Percentiles rank a stretch among this genome's conserved stretches.
These are phyloP conservation scores for Aphelinus atriplicis DNA, from an alignment of 1,140 invertebrate genomes.

Conservation along the genomic window DNA sequence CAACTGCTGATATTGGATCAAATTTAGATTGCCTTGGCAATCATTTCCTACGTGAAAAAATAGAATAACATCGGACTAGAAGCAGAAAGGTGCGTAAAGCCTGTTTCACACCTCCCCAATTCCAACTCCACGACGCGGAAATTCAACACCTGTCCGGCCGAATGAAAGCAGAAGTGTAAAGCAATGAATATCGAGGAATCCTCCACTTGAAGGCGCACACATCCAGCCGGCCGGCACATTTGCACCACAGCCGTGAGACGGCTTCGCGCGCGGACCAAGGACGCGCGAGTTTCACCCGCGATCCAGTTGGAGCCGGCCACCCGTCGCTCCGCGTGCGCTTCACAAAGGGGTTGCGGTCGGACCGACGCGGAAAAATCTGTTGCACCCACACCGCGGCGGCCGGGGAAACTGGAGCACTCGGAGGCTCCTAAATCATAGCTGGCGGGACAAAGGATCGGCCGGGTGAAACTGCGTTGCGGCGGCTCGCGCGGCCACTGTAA, in stretches of 20 bases:
- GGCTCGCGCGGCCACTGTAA: neutral
- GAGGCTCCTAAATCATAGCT: neutral
- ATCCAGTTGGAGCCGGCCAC: constrained; percentile 23
- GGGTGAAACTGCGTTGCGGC: constrained; percentile 25
- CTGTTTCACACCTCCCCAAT: too few relatives aligned
- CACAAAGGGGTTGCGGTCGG: constrained; percentile 55
- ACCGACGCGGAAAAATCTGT: constrained; percentile 51
- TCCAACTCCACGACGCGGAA: too few relatives aligned
- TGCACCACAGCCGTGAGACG: neutral
- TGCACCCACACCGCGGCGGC: constrained; percentile 31
- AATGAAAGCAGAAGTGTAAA: too few relatives aligned
- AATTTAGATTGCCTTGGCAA: too few relatives aligned
- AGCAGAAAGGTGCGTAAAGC: too few relatives aligned
- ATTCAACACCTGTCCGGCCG: too few relatives aligned
- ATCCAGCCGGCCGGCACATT: constrained; percentile 33
- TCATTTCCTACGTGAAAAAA: too few relatives aligned
- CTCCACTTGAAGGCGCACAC: neutral
- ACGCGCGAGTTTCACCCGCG: constrained; percentile 43
- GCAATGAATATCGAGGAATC: too few relatives aligned
- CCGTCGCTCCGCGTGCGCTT: constrained; percentile 11
- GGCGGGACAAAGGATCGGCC: neutral
- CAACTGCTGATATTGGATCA: too few relatives aligned
- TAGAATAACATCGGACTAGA: too few relatives aligned
- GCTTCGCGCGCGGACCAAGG: constrained; percentile 18
- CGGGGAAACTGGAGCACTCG: constrained; percentile 34